Conservation (phyloP, 2,113 vertebrate genomes). For the Phylloscopus trochilus region DNA sequence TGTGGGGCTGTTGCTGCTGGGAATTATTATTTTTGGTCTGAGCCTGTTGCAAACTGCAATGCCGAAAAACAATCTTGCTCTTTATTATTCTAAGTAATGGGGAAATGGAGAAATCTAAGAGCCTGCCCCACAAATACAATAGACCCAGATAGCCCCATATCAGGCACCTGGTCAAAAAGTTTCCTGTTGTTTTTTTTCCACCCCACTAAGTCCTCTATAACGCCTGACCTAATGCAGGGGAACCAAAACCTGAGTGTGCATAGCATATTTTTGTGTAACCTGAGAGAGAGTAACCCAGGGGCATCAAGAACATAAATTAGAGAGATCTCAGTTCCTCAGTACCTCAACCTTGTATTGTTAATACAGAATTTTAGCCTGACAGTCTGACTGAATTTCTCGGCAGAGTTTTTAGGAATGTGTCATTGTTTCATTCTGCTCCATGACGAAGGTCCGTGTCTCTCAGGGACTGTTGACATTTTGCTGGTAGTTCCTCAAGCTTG, state of each 20-base stretch:
- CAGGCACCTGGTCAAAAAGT: neutral
- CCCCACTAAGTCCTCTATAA: neutral
- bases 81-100: neutral
- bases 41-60: neutral
- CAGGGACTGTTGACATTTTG: conserved; percentile 24
- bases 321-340: neutral
- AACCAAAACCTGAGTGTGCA: neutral
- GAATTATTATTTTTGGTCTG: neutral
- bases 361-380: neutral
- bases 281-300: neutral
- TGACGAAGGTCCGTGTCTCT: neutral
- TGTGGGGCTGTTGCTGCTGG: neutral
- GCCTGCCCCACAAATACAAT: neutral
- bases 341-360: neutral
- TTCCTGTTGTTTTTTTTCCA: neutral
- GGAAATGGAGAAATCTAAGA: neutral
- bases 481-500: neutral
- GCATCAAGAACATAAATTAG: neutral
- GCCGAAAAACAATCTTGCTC: neutral
- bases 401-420: conserved; percentile 16
- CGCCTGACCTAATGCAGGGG: neutral
- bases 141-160: neutral
- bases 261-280: neutral
- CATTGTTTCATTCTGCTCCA: neutral
- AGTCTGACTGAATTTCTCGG: neutral